Base-by-base conservation (phyloP, 2,888 invertebrate species). In the Cryptops parisi region DNA sequence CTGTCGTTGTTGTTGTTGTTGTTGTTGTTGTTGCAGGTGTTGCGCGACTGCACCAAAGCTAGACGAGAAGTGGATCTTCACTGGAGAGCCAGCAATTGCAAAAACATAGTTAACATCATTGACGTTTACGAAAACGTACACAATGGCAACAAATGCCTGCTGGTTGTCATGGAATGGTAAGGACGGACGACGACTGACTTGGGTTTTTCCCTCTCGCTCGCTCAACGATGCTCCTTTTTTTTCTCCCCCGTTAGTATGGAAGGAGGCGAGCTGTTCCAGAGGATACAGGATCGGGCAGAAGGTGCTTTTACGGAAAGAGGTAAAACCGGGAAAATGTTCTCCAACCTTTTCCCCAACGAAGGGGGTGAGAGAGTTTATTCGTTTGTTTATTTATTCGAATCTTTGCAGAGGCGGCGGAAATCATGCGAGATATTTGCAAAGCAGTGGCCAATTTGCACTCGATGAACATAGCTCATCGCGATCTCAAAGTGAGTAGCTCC, bases 121-220 rank as follows among this genome's bases (percentile, higher is more conserved):
- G 94, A 97, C 72, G 91, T 97, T 24, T 98, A 93, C 70, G 94
- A 96, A 72, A 98, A 98, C 72, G 78, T 83, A n/a, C 93, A 94
- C 66, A 82, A 83, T 58, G 86, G 84, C 9, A 83, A 85, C 61
- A 82, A 85, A 63, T 97, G 96, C 71, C 76, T 98, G 2, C 76
- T 98, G 5, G 90, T 98, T 38, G 84, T 98, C n/a, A 98, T 98
- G 97, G 98, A 98, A 77, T 93, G 94, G 85, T n/a, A n/a, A n/a
- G n/a, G n/a, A n/a, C n/a, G n/a, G n/a, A n/a, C n/a, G n/a, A n/a
- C n/a, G n/a, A n/a, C n/a, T n/a, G n/a, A n/a, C n/a, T n/a, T n/a
- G n/a, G n/a, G n/a, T n/a, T n/a, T n/a, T n/a, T n/a, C n/a, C n/a
- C n/a, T n/a, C n/a, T n/a, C n/a, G n/a, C n/a, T n/a, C n/a, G n/a